Evolutionary conservation across 2,797 vertebrate species (phyloP), one percentile per base, ranked within the genome.

Genomic region (Euthynnus affinis): DNA sequence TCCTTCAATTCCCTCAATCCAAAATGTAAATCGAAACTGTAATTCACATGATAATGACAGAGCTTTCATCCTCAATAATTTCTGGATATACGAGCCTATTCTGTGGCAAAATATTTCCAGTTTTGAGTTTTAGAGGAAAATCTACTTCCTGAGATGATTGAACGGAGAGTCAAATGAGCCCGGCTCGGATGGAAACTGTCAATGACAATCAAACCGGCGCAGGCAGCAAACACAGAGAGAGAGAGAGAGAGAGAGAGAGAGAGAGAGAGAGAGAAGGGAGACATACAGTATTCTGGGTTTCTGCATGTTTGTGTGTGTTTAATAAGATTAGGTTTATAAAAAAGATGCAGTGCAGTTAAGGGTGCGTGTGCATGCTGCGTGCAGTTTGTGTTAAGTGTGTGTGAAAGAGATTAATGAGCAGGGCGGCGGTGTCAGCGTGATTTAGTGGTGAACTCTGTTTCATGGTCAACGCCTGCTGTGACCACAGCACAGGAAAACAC

Each of bases 401-500:
- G 55, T 61, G 49, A 17, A 62, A 62, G 74, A 84, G 80, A 89
- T 85, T 86, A 90, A 87, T 78, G 85, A 87, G 85, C 61, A 58
- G 32, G 57, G 48, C 14, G 1, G 66, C 51, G 68, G 76, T n/a
- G 76, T 83, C 79, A 34, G 80, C 82, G 73, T 91, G 87, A 88
- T 90, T 86, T 87, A 88, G 71, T 75, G 83, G 37, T 81, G 70
- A 88, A 82, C 83, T 87, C 72, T 52, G 74, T 57, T 65, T 73
- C 83, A 77, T 75, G 73, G 87, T 88, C 85, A 77, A 64, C 29
- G 67, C 84, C 80, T 89, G 88, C 84, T 88, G 83, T 25, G 85
- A 81, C 77, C 85, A 64, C 87, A 87, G 84, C 75, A 71, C 75
- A 86, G 76, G 76, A 89, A 90, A 88, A 87, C 77, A 88, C 86